Conservation (phyloP, 2,113 vertebrate species). For the Sclerurus mexicanus region DNA sequence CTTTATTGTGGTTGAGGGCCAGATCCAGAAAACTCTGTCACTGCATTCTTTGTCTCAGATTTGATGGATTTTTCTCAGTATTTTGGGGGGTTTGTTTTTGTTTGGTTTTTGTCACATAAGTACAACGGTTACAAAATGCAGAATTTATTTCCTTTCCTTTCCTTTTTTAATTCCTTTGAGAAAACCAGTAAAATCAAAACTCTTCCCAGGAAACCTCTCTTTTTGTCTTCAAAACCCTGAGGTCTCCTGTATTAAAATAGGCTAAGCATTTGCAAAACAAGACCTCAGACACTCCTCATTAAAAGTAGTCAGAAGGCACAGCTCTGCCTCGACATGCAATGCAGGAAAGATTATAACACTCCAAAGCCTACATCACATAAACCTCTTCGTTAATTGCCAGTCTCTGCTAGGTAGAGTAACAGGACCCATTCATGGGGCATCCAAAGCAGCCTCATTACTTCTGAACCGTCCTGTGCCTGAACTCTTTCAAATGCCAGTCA, state of each 20-base stretch:
- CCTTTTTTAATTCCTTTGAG: background rate
- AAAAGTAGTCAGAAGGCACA: background rate
- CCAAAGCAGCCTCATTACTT: background rate
- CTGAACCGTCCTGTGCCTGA: background rate
- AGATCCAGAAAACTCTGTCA: background rate
- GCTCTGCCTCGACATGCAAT: accelerated
- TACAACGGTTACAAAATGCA: background rate
- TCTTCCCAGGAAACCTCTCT: background rate
- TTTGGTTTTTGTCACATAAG: background rate
- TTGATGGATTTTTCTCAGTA: background rate
- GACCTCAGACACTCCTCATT: background rate
- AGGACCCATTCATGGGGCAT: background rate
- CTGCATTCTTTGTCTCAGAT: background rate
- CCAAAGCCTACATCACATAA: background rate
- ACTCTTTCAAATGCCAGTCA: background rate
- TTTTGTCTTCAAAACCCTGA: background rate
- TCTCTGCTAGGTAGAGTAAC: background rate
- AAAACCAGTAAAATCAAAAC: background rate
- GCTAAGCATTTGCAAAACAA: background rate
- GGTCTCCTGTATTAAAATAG: background rate
- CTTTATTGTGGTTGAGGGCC: background rate
- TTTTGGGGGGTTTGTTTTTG: background rate
- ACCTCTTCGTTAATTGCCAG: background rate
- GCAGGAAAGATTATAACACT: background rate
- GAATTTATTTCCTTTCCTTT: background rate